Evolutionary conservation across 2,113 vertebrate species (phyloP).

Genomic region (Psittacula cyanocephala): DNA sequence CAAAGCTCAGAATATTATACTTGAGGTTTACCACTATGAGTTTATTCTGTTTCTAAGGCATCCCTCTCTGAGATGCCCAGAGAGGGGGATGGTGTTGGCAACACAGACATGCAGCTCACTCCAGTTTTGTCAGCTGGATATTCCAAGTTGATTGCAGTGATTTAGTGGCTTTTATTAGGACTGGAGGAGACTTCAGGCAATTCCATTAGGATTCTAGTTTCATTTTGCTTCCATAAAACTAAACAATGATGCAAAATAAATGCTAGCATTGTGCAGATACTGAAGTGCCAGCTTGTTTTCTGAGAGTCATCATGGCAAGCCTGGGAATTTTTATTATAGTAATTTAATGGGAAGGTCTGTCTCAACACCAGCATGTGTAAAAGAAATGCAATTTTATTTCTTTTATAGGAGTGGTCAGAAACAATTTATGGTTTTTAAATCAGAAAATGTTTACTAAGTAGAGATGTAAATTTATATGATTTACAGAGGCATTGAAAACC

Average conservation of each 20-base stretch:
- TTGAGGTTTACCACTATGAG: not conserved
- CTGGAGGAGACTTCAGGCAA: not conserved
- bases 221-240: not conserved
- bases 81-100: not conserved
- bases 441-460: conserved; percentile 4
- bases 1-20: not conserved
- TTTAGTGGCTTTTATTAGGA: not conserved
- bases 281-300: not conserved
- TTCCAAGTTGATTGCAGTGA: not conserved
- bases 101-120: not conserved
- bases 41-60: not conserved
- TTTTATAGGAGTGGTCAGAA: not conserved
- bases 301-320: not conserved
- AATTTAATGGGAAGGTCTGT: not conserved
- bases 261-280: not conserved
- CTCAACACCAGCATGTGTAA: not conserved
- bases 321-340: not conserved
- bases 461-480: not conserved
- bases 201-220: not conserved
- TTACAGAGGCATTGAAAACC: conserved; percentile 12
- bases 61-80: not conserved
- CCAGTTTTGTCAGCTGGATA: not conserved
- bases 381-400: not conserved
- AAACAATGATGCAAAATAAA: not conserved
- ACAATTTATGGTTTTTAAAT: not conserved